Conservation (phyloP, 2,113 vertebrate genomes). For the Microcebus tavaratra region DNA sequence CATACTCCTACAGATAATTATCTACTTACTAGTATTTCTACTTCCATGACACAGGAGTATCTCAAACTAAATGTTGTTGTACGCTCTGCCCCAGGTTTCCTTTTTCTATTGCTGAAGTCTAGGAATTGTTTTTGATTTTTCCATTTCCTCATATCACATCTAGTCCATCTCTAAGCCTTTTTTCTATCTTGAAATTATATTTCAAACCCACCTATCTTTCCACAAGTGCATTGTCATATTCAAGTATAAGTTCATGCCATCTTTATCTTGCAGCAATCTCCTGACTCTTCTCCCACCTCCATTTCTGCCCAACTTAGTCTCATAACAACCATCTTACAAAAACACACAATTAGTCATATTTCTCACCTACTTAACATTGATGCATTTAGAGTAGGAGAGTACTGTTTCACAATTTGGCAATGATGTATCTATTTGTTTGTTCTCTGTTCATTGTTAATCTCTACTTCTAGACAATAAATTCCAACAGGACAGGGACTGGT, state of each 20-base stretch:
- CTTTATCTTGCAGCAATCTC: not conserved
- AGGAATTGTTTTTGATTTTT: not conserved
- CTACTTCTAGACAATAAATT: accelerated
- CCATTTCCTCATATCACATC: not conserved
- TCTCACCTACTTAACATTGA: not conserved
- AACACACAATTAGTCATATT: not conserved
- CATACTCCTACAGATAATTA: not conserved
- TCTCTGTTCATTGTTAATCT: not conserved
- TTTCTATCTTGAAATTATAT: not conserved
- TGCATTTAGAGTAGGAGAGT: not conserved
- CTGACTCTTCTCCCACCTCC: not conserved
- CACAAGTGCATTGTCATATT: not conserved
- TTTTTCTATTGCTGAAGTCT: not conserved
- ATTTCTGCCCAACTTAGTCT: not conserved
- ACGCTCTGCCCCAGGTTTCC: accelerated
- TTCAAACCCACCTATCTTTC: not conserved
- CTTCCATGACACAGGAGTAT: not conserved
- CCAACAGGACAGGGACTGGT: not conserved
- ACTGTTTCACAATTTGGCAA: not conserved
- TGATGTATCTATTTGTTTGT: not conserved
- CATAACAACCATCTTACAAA: not conserved
- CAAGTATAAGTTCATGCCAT: not conserved
- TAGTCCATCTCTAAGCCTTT: not conserved
- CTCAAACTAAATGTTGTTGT: not conserved
- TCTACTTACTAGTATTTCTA: not conserved